Evolutionary conservation across 2,797 vertebrate species (phyloP), one percentile per base, ranked within the genome.

Genomic region (Leptodactylus fallax): DNA sequence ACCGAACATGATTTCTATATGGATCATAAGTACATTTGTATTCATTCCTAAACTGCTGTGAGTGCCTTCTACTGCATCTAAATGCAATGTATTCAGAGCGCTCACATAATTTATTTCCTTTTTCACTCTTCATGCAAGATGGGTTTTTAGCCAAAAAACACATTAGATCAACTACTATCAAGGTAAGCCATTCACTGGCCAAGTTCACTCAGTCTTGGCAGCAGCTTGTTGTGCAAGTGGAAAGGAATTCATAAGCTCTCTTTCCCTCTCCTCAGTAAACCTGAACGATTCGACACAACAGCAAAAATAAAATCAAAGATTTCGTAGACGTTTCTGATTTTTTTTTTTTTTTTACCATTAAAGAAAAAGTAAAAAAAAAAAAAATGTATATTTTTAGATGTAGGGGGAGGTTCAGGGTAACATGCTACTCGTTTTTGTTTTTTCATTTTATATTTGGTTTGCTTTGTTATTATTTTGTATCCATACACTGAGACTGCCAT

Each of bases 71-170:
- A 60, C 25, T 71, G 72, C 85, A 86, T 89, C 86, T 86, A 86
- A 86, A 86, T 83, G 88, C 79, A 86, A 83, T 71, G 88, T 83
- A 86, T 86, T 89, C 85, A 89, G 79, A 71, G 71, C 49, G 27
- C 45, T 53, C 80, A 58, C 71, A 86, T 81, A 83, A 89, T 89
- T 78, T 89, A 89, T 89, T 89, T 89, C 61, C 88, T 83, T 83
- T 85, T 86, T 86, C 79, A 81, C 85, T 86, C 72, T 89, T 86
- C 74, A 86, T 86, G 80, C 85, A 86, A 71, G 63, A 69, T 86
- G 79, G 72, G 53, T 77, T 82, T 86, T 86, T 86, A 83, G 88
- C 88, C 88, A 89, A 89, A 89, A 89, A 86, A 89, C 74, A 89
- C 88, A 89, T 86, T 89, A 89, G 74, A 86, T 89, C 84, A 86